These are phyloP conservation scores for Asarcornis scutulata DNA, from an alignment of 2,113 vertebrate species.

Conservation along the genomic window DNA sequence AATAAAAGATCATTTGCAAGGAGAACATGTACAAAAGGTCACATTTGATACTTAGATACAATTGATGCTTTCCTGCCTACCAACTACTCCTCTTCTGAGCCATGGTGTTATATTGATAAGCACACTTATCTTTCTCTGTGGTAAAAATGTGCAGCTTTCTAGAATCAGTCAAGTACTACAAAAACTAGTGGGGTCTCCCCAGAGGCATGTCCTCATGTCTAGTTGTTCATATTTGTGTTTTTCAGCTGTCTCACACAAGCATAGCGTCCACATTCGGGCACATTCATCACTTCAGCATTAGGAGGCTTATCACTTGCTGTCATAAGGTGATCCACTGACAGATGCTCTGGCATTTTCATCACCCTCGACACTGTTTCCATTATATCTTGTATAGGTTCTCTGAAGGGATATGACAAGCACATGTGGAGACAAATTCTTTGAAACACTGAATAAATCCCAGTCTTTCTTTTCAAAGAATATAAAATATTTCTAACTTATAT, in stretches of 20 bases:
- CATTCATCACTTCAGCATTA: conserved; percentile 53
- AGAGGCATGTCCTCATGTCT: conserved; percentile 35
- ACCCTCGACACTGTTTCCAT: conserved; percentile 30
- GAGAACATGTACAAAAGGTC: conserved; percentile 44
- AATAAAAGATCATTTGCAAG: conserved; percentile 55
- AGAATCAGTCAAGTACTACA: conserved; percentile 56
- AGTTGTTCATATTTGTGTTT: conserved; percentile 39
- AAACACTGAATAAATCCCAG: neutral
- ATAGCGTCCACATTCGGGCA: neutral
- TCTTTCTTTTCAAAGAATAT: neutral
- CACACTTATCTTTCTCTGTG: conserved; percentile 51
- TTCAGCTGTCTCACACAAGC: conserved; percentile 43
- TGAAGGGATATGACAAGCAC: conserved; percentile 40
- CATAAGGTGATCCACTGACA: conserved; percentile 53
- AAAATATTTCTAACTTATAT: neutral
- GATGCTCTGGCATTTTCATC: conserved; percentile 20
- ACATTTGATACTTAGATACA: conserved; percentile 41
- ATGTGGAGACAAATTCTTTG: conserved; percentile 47
- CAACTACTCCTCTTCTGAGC: conserved; percentile 30
- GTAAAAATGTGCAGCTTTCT: conserved; percentile 37
- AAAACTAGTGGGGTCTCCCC: conserved; percentile 30
- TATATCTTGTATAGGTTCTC: conserved; percentile 42
- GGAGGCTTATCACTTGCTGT: conserved; percentile 57
- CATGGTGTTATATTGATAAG: conserved; percentile 47
- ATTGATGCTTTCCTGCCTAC: conserved; percentile 52